Base-by-base conservation (phyloP, 1,140 invertebrate genomes). In the Dysdera silvatica region DNA sequence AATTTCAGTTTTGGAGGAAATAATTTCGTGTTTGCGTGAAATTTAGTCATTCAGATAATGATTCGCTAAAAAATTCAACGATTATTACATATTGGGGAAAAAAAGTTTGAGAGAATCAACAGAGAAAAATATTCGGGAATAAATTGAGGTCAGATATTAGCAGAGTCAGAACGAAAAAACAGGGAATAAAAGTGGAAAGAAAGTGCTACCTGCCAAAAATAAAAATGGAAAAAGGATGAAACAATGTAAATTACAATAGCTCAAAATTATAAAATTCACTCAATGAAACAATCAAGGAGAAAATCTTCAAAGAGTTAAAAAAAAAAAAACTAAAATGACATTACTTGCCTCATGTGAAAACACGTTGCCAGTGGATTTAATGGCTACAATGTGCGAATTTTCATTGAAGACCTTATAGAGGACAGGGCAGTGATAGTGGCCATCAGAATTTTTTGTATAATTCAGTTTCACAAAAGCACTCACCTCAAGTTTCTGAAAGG, bases 391-490 rank as follows among this genome's bases (percentile, higher is more conserved):
- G 70, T 98, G 88, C 26, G 91, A 90, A 74, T 93, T 90, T 72
- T 95, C 91, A n/a, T 89, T 95, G 69, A 99, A 96, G 0, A 84
- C 79, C 78, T 96, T 97, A 73, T 89, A 98, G 37, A 98, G 80
- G 6, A 98, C 92, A 8, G 95, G 95, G 72, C 95, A 99, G n/a
- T 51, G 68, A 58, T 70, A 67, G 65, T 69, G 66, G 73, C 84
- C 88, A 68, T 92, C 83, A 5, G 80, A 72, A 82, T 95, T 94
- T 76, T 92, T 94, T 67, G 85, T 80, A 72, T 98, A 95, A 70
- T 90, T 90, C 31, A 99, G 75, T 72, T 95, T 94, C 8, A 87
- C 83, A 32, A 99, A 75, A n/a, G 85, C 79, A 74, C 96, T 97
- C 0, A 84, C 75, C 70, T 91, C 88, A 58, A 95, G 71, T 70